Evolutionary conservation across 2,113 vertebrate genomes (phyloP).

Genomic region (Phaetusa simplex): DNA sequence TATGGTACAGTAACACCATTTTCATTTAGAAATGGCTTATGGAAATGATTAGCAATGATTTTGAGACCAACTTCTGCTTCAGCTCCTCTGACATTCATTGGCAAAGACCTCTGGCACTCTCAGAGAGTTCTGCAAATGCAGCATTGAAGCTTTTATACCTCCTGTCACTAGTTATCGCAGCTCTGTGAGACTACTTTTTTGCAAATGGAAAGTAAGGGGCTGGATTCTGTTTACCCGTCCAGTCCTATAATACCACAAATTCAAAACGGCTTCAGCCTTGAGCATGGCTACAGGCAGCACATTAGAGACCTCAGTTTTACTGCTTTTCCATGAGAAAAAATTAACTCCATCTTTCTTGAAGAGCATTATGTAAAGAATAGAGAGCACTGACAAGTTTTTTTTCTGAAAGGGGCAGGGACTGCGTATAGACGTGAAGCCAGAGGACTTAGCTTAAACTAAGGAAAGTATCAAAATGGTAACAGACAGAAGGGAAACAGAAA

Average conservation of each 20-base stretch:
- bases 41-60: not conserved
- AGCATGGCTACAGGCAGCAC: not conserved
- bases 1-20: not conserved
- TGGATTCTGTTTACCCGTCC: not conserved
- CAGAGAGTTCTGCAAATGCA: conserved; percentile 12
- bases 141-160: conserved; percentile 3
- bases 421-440: not conserved
- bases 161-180: not conserved
- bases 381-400: not conserved
- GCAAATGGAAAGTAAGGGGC: not conserved
- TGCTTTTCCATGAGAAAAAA: not conserved
- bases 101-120: not conserved
- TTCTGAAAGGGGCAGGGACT: not conserved
- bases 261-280: not conserved
- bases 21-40: not conserved
- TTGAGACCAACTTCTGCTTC: not conserved
- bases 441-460: not conserved
- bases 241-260: not conserved
- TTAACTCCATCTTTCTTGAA: not conserved
- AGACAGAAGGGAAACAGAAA: not conserved
- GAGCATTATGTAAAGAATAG: not conserved
- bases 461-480: not conserved
- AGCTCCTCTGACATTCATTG: not conserved
- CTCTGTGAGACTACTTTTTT: not conserved
- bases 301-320: not conserved